A percentile compares a stretch with the other conserved stretches of the same genome.
phyloP scores from a whole-genome alignment of 2,888 invertebrate species.

The Agonopterix arenella region DNA sequence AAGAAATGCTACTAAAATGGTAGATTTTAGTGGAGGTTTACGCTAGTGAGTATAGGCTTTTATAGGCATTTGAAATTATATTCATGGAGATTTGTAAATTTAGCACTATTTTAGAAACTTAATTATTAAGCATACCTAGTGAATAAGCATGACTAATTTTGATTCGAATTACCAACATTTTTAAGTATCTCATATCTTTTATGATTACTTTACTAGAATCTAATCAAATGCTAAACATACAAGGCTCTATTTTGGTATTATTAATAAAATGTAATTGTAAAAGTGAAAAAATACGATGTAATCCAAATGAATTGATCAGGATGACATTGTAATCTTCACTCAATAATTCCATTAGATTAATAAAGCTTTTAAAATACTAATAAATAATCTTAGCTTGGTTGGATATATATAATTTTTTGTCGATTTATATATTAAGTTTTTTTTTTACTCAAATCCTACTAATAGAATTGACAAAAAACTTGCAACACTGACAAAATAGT shows the following conservation, averaged over 20 bases:
- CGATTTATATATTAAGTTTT: not conserved
- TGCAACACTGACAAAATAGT: not conserved
- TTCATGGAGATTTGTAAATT: slow-evolving; percentile 3
- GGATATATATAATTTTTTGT: not conserved
- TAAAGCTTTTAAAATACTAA: not conserved
- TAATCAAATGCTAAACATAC: no score
- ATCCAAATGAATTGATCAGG: no score
- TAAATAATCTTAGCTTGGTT: not conserved
- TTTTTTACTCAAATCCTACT: not conserved
- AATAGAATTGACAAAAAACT: not conserved
- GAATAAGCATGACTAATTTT: no score
- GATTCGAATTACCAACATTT: not conserved
- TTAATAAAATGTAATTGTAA: no score
- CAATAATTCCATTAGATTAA: no score
- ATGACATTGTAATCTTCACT: no score
- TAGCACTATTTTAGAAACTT: not conserved
- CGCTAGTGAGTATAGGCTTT: slow-evolving; percentile 2
- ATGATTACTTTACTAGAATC: not conserved
- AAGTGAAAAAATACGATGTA: no score
- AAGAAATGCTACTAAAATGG: slow-evolving; percentile 23
- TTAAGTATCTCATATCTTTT: not conserved
- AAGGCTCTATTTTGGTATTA: no score
- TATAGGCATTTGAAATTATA: not conserved
- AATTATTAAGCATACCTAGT: not conserved
- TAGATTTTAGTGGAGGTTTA: slow-evolving; percentile 20